Conservation (phyloP, 2,797 vertebrate species). For the Telmatherina bonti region DNA sequence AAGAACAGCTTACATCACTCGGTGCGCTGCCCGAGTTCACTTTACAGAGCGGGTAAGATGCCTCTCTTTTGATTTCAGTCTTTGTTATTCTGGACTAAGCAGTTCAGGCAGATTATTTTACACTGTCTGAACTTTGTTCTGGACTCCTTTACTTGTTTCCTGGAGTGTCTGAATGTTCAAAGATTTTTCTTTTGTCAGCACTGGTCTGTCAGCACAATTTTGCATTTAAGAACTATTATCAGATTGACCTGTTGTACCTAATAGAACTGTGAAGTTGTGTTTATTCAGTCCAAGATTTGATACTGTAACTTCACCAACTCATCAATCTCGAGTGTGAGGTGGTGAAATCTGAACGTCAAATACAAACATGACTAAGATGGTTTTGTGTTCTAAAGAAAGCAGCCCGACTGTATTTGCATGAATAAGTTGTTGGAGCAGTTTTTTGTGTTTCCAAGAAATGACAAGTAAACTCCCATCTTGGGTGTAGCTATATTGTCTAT, state of each 20-base stretch:
- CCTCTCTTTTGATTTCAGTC: neutral
- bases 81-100: neutral
- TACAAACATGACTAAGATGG: neutral
- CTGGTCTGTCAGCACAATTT: neutral
- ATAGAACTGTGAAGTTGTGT: neutral
- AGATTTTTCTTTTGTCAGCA: neutral
- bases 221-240: neutral
- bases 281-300: neutral
- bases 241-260: neutral
- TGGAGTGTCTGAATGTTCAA: neutral
- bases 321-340: no score
- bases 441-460: neutral
- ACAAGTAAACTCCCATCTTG: constrained; percentile 23
- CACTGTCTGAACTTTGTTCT: neutral
- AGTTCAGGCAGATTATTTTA: neutral
- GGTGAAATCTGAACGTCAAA: no score
- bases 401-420: neutral
- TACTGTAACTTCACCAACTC: neutral
- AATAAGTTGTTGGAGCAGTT: neutral
- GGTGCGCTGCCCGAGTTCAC: constrained; percentile 83
- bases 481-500: constrained; percentile 26
- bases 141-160: neutral
- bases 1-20: constrained; percentile 84
- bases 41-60: constrained; percentile 77
- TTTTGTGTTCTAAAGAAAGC: neutral